Conservation (phyloP, 2,888 invertebrate species). For the Epinotia demarniana region DNA sequence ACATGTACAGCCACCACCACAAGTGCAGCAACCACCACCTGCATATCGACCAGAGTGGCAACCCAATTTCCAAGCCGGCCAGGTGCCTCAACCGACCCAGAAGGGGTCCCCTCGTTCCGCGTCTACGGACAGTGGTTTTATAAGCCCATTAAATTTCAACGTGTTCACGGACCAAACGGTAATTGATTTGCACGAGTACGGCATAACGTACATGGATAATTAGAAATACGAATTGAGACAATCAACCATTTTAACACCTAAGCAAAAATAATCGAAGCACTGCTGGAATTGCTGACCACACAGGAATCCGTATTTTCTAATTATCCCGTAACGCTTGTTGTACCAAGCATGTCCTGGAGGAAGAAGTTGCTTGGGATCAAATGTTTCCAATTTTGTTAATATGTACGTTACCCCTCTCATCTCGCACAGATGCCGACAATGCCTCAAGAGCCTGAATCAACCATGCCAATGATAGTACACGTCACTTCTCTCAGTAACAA, state of each 20-base stretch:
- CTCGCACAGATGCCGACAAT: conserved; percentile 22
- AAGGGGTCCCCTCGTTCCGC: conserved; percentile 23
- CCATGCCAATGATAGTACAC: conserved; percentile 31
- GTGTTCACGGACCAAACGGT: conserved; percentile 33
- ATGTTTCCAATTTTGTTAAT: not conserved
- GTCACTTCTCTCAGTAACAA: conserved; percentile 38
- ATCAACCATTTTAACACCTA: not conserved
- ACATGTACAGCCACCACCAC: not conserved
- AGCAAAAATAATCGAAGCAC: not conserved
- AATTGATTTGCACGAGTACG: conserved; percentile 3
- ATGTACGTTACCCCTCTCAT: conserved; percentile 9
- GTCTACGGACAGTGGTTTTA: conserved; percentile 41
- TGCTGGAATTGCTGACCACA: not conserved
- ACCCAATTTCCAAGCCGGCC: conserved; percentile 11
- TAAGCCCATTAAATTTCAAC: conserved; percentile 39
- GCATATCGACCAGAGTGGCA: conserved; percentile 18
- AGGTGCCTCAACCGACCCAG: conserved; percentile 3
- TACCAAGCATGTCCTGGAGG: conserved; percentile 1
- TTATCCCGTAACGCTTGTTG: conserved; percentile 1
- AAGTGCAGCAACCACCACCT: too few species aligned
- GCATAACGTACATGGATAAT: conserved; percentile 7
- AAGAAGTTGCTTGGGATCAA: not conserved
- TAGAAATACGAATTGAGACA: conserved; percentile 9
- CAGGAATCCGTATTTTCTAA: conserved; percentile 16
- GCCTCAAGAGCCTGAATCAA: conserved; percentile 2